phyloP scores from a whole-genome alignment of 2,888 invertebrate species.

The Nebria brevicollis region DNA sequence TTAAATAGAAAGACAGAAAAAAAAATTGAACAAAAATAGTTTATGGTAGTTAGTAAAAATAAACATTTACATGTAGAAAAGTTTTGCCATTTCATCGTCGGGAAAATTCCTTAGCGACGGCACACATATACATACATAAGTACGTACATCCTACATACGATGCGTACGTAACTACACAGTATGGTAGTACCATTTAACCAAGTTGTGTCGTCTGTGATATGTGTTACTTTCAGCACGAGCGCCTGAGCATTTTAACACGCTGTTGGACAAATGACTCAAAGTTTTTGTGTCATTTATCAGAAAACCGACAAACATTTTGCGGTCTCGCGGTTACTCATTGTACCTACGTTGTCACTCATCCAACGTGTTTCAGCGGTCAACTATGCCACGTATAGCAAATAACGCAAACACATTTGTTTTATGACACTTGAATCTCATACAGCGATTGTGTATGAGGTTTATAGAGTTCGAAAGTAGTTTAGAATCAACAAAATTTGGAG shows the following conservation, averaged over 20 bases:
- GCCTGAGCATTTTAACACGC: slow-evolving; percentile 43
- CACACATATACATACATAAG: neutral
- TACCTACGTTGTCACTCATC: slow-evolving; percentile 5
- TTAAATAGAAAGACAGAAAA: too few species aligned
- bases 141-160: too few species aligned
- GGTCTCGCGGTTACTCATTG: slow-evolving; percentile 8
- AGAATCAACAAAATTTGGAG: neutral
- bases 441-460: neutral
- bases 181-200: neutral
- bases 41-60: neutral
- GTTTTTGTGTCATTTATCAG: slow-evolving; percentile 47
- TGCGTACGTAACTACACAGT: neutral
- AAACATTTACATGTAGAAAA: neutral
- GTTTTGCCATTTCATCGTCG: neutral
- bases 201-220: slow-evolving; percentile 25
- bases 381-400: neutral
- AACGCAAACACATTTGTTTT: neutral
- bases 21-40: neutral
- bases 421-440: neutral
- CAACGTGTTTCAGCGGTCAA: neutral
- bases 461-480: neutral
- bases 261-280: slow-evolving; percentile 46
- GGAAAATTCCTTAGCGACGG: neutral
- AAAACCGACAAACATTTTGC: slow-evolving; percentile 44
- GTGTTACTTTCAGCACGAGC: slow-evolving; percentile 21